Conservation (phyloP, 2,888 invertebrate species). For the Hydriomena furcata region DNA sequence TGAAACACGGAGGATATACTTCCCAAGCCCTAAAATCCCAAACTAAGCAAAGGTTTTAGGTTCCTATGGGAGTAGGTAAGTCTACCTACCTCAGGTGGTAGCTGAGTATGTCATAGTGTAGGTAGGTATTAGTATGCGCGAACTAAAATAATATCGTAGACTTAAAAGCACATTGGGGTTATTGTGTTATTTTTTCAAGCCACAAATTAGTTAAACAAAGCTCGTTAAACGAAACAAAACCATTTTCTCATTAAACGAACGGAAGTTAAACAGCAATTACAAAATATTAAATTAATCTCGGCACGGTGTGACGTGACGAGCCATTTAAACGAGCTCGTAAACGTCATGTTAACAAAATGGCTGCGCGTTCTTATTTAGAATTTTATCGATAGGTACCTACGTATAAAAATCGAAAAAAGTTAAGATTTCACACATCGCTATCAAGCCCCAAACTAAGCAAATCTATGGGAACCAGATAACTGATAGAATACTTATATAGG, state of each 20-base stretch:
- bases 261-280: slow-evolving; percentile 65
- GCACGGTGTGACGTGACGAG: slow-evolving; percentile 36
- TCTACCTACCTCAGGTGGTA: too few relatives aligned
- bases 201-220: slow-evolving; percentile 26
- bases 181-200: slow-evolving; percentile 20
- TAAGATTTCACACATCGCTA: slow-evolving; percentile 5
- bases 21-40: too few relatives aligned
- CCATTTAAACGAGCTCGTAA: slow-evolving; percentile 52
- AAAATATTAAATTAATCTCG: slow-evolving; percentile 66
- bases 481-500: too few relatives aligned
- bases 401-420: slow-evolving; percentile 42
- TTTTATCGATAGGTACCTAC: slow-evolving; percentile 45
- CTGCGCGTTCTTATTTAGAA: slow-evolving; percentile 32
- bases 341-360: slow-evolving; percentile 59
- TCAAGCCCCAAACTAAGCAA: too few relatives aligned
- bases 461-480: too few relatives aligned
- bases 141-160: too few relatives aligned
- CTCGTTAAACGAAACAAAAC: slow-evolving; percentile 46
- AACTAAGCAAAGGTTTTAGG: too few relatives aligned
- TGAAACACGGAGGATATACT: too few relatives aligned
- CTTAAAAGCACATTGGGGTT: slow-evolving; percentile 18
- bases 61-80: slow-evolving; percentile 14
- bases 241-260: slow-evolving; percentile 57
- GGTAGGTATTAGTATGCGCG: too few relatives aligned
- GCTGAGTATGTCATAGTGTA: too few relatives aligned